Evolutionary conservation across 2,888 invertebrate species (phyloP), one percentile per base, ranked within the genome.

Genomic region (Scaptomyza polygonia): DNA sequence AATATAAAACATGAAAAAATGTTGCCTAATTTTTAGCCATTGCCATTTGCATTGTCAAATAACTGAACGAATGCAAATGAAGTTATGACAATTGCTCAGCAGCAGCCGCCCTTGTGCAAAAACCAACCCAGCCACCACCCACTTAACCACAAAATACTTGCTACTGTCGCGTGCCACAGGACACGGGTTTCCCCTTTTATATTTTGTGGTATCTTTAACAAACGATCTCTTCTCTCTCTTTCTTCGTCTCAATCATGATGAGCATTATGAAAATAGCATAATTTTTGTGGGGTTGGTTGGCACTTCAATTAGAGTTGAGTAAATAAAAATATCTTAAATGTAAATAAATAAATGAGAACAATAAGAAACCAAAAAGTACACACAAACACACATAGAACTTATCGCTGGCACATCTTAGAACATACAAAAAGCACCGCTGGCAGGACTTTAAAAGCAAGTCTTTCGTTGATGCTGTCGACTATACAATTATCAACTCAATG

Each of bases 261-360:
- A 69, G 72, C 80, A 84, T 86, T 85, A 88, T 78, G 86, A 80
- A 86, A 85, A 85, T 85, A 86, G 79, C 86, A 85, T 88, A 76
- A 88, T 88, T 82, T 66, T 52, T 44, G 65, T 74, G 86, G 86
- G 84, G 74, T 83, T 80, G 73, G 66, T 65, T 72, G 76, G 52
- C 77, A 87, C 82, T 83, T 87, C 88, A 85, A 87, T 83, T 83
- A 83, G 74, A 70, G 82, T 48, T 47, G 58, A 67, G 72, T 67
- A 71, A 83, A 80, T 61, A 80, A 63, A 70, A 75, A 49, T 59
- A 39, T 16, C 39, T 16, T 39, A 65, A 67, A 70, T 58, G 67
- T 66, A 75, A 72, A 63, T 66, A 49, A 68, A 61, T 57, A 63
- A 61, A 47, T 36, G 45, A 7, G 16, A 30, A 42, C 34, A 36